These are phyloP conservation scores for Aurelia sp. DNA, from an alignment of 30 jellyfish, hydroid and myxozoan species.

Conservation along the genomic window DNA sequence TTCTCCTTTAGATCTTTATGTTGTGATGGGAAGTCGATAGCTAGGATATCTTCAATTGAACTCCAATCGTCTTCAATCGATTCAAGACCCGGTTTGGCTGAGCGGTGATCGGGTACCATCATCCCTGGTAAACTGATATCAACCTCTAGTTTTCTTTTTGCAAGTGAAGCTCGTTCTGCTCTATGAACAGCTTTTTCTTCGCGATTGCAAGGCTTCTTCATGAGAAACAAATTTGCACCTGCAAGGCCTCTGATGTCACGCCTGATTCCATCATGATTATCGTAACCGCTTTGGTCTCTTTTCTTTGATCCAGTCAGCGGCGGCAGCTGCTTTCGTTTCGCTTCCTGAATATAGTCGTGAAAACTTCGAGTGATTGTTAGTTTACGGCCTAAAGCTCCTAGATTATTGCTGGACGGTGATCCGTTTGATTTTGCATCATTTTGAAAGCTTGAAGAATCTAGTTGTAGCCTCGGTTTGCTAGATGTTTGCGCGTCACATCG, in stretches of 20 bases:
- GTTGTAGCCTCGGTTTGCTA: not conserved
- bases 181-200: not conserved
- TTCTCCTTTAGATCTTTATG: not conserved
- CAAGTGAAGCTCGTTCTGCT: not conserved
- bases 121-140: conserved; percentile 1
- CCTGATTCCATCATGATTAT: not conserved
- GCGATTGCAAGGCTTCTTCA: not conserved
- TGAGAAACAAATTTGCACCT: conserved; percentile 15
- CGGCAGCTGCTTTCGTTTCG: conserved; percentile 70
- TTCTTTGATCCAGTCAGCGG: conserved; percentile 27
- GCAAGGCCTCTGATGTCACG: not conserved
- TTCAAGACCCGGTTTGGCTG: not conserved
- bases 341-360: conserved; percentile 47
- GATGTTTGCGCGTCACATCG: not conserved
- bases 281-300: conserved; percentile 15
- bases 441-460: not conserved
- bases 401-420: not conserved
- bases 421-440: not conserved
- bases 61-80: conserved; percentile 6
- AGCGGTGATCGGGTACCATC: not conserved
- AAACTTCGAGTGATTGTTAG: conserved; percentile 32
- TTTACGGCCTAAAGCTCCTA: conserved; percentile 41
- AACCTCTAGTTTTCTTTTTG: not conserved
- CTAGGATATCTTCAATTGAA: conserved; percentile 2
- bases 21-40: not conserved